Base-by-base conservation (phyloP, 2,113 vertebrate genomes). In the Echinops telfairi region DNA sequence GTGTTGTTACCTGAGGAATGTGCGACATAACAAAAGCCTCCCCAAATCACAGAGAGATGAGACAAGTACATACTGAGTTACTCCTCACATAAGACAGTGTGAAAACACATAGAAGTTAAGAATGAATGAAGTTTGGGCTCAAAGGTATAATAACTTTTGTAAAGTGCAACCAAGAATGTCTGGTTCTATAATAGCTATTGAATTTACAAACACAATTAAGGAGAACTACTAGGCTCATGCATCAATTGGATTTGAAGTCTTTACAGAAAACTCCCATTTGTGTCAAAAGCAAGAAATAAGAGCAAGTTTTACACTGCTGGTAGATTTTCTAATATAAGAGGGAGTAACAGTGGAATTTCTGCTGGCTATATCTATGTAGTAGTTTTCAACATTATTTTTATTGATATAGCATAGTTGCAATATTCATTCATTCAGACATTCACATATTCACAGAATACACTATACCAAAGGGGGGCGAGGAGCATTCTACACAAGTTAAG, bases 201-300 rank as follows among this genome's bases (percentile, higher is more conserved):
- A 94, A 97, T 97, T 97, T 96, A 97, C 87, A 96, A 97, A 97
- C 94, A 97, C 94, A 96, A 97, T 96, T 96, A 96, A 96, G 89
- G 79, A 92, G 58, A 81, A 64, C n/a, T 73, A 88, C 95, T 29
- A 83, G 80, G 40, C 85, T 96, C 89, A 97, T 97, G 40, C 40
- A 95, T 96, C 97, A 96, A 9, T 47, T 95, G 94, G 84, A 95
- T 47, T 81, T 92, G 92, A 94, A 94, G 86, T 91, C 96, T 96
- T 96, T 95, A 96, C 89, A 83, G 91, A 96, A 96, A 96, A 97
- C 6, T 94, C 86, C 94, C 84, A 96, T 97, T 96, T 96, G 89
- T 94, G 96, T 95, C 94, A 96, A 94, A 85, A 79, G 58, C 33
- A 94, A 95, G 87, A 97, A 91, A 89, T 89, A 95, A 83, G 68